A percentile compares a stretch with the other conserved stretches of the same genome.
These are phyloP conservation scores for Melikaiella ostensackeni DNA, from an alignment of 2,888 invertebrate genomes.

Conservation along the genomic window DNA sequence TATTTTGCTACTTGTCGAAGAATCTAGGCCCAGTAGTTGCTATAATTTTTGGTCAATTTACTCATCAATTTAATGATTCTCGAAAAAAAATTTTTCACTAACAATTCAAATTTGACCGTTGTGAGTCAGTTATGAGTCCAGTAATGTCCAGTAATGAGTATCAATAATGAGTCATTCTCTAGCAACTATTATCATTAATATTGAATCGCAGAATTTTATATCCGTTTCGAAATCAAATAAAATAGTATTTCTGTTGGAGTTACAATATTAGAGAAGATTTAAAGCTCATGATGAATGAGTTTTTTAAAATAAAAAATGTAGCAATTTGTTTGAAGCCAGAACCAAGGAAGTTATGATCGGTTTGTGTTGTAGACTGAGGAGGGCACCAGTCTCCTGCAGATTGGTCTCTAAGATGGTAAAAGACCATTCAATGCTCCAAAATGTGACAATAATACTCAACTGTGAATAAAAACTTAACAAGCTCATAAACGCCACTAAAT, in stretches of 20 bases:
- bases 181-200: background rate
- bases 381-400: too few relatives aligned
- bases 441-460: too few relatives aligned
- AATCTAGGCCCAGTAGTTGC: background rate
- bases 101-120: background rate
- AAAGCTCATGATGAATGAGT: background rate
- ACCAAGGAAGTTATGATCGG: too few relatives aligned
- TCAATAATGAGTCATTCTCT: background rate
- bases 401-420: too few relatives aligned
- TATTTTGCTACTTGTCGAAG: background rate
- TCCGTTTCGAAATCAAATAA: background rate
- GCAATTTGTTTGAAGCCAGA: too few relatives aligned
- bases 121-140: background rate
- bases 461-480: too few relatives aligned
- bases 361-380: too few relatives aligned
- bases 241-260: background rate
- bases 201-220: background rate
- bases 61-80: constrained; percentile 11
- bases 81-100: background rate
- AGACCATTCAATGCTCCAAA: too few relatives aligned
- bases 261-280: background rate
- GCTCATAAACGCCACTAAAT: too few relatives aligned
- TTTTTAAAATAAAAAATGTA: background rate
- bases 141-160: too few relatives aligned
- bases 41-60: constrained; percentile 19